These are phyloP conservation scores for Galeruca laticollis DNA, from an alignment of 2,888 invertebrate genomes.

Conservation along the genomic window DNA sequence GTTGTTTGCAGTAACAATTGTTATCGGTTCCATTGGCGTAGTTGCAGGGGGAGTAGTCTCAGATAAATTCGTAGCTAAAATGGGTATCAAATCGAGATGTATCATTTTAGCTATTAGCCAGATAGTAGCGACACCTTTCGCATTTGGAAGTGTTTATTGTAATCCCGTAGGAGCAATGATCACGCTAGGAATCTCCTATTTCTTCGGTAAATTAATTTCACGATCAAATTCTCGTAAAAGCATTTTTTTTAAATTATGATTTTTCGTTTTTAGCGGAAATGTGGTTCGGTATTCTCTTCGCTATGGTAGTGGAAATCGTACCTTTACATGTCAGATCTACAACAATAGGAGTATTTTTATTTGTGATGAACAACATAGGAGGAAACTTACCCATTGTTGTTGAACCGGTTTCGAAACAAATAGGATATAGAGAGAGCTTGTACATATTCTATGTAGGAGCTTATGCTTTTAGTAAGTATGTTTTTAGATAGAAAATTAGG, in stretches of 20 bases:
- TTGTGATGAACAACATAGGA: conserved; percentile 93
- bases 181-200: conserved; percentile 87
- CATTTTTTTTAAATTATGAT: neutral
- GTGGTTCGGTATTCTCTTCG: conserved; percentile 95
- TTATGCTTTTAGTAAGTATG: conserved; percentile 83
- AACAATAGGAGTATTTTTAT: conserved; percentile 87
- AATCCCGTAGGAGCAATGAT: conserved; percentile 89
- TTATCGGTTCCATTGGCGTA: conserved; percentile 79
- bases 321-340: conserved; percentile 85
- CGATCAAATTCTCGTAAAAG: neutral
- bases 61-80: conserved; percentile 87
- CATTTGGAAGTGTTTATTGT: conserved; percentile 87
- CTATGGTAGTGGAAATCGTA: conserved; percentile 90
- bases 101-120: conserved; percentile 85
- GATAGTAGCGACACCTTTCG: conserved; percentile 84
- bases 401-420: conserved; percentile 84
- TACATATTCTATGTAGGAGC: conserved; percentile 92
- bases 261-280: conserved; percentile 79
- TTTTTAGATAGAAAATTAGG: neutral
- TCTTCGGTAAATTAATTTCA: conserved; percentile 80
- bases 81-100: conserved; percentile 86
- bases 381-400: conserved; percentile 90
- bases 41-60: conserved; percentile 83
- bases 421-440: conserved; percentile 86
- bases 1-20: conserved; percentile 89